Conservation (phyloP, 2,888 invertebrate genomes). For the Parthenolecanium corni region DNA sequence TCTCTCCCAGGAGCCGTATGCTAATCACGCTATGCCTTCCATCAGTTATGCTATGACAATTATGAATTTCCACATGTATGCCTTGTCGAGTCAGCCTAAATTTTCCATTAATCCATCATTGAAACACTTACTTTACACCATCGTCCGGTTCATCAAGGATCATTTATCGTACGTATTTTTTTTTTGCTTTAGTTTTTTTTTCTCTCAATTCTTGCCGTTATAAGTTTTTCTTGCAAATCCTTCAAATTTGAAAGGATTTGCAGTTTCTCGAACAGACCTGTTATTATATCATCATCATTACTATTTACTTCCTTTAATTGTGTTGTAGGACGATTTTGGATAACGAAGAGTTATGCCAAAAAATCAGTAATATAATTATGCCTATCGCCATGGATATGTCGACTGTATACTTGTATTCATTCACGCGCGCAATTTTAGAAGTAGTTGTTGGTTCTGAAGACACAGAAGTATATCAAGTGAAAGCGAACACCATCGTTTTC, state of each 20-base stretch:
- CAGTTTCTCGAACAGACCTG: too few species aligned
- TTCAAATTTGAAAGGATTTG: too few species aligned
- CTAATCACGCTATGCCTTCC: constrained; percentile 49
- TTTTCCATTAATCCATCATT: constrained; percentile 46
- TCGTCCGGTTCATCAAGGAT: constrained; percentile 53
- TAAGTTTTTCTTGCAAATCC: too few species aligned
- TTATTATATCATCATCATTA: too few species aligned
- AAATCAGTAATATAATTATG: constrained; percentile 56
- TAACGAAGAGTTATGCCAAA: constrained; percentile 50
- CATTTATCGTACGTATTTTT: constrained; percentile 43
- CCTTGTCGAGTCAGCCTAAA: constrained; percentile 48
- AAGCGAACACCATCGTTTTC: constrained; percentile 46
- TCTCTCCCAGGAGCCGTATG: constrained; percentile 7
- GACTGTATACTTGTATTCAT: constrained; percentile 59
- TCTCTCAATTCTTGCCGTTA: too few species aligned
- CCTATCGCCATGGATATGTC: constrained; percentile 65
- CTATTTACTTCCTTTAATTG: too few species aligned
- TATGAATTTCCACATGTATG: constrained; percentile 53
- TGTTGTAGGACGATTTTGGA: constrained; percentile 40
- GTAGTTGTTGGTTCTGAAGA: constrained; percentile 37
- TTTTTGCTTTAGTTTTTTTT: neutral
- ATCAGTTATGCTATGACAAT: constrained; percentile 72
- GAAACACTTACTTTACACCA: constrained; percentile 51
- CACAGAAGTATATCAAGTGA: constrained; percentile 26
- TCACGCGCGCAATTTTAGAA: constrained; percentile 50